Base-by-base conservation (phyloP, 1,140 invertebrate species). In the Nymphalis io region DNA sequence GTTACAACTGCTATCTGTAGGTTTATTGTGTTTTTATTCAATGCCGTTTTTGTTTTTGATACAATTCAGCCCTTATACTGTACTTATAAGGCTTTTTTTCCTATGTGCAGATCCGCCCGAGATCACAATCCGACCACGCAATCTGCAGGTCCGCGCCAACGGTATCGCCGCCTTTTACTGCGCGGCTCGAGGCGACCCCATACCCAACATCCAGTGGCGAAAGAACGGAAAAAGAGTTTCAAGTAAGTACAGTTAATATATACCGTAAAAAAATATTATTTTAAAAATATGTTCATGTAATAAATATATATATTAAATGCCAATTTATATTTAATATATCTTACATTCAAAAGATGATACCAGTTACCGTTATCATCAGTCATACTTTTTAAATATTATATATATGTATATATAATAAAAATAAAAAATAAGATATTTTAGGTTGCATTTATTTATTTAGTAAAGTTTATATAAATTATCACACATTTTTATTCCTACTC, bases 101-200 rank as follows among this genome's bases (percentile, higher is more conserved):
- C 69, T 84, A 69, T 81, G 64, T 87, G 73, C 94, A 98, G 97
- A 97, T 95, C 97, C 97, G 58, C 97, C 97, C 70, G 95, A 97
- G 93, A 97, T 98, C 83, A 95, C 96, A 77, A 95, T 95, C 81
- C 95, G 95, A 81, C 97, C 97, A 11, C 93, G 95, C 70, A 96
- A 97, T 85, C 96, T 97, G 81, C 95, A 95, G 79, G 98, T 99
- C 38, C 95, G 95, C 67, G 96, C 95, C 60, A 97, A 97, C 64
- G 96, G 96, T n/a, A 96, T 97, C 63, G 98, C 98, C 1, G 96
- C 96, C 46, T 99, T 99, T 93, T 98, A 98, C 92, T 99, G 98
- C 93, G 96, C 95, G 55, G 98, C 98, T 16, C 94, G 96, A 57
- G 98, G 98, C 16, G 96, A 98, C 92, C 98, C 98, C 48, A 92